Percentiles rank a stretch among this genome's conserved stretches.
phyloP scores from a whole-genome alignment of 1,140 invertebrate genomes.

The Drosophila murphyi region DNA sequence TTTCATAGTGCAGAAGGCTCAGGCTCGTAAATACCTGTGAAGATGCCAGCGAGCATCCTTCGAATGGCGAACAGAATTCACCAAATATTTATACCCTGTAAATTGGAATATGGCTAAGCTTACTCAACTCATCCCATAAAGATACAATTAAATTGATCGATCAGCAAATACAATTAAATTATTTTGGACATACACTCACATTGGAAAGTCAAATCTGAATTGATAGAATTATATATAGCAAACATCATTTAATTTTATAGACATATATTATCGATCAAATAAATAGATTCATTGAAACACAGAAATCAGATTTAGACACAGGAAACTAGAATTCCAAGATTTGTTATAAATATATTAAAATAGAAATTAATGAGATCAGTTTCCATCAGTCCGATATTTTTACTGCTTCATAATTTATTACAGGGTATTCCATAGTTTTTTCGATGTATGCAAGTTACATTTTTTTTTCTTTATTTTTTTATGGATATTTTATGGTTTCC shows the following conservation, averaged over 20 bases:
- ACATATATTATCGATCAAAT: no score
- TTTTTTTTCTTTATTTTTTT: constrained; percentile 49
- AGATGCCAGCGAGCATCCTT: constrained; percentile 50
- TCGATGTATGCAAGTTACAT: constrained; percentile 14
- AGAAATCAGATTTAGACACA: no score
- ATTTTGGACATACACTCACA: no score
- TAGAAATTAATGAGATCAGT: no score
- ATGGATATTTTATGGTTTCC: constrained; percentile 47
- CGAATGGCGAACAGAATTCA: constrained; percentile 44
- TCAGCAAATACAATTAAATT: not conserved
- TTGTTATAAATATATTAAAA: no score
- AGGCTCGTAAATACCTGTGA: constrained; percentile 71
- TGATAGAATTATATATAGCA: no score
- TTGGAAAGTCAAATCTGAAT: no score
- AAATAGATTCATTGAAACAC: no score
- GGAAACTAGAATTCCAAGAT: no score
- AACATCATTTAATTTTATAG: no score
- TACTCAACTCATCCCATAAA: no score
- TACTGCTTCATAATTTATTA: not conserved
- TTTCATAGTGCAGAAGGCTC: constrained; percentile 64
- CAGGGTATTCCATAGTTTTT: not conserved
- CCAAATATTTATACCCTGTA: constrained; percentile 42
- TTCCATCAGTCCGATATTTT: not conserved
- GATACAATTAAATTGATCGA: not conserved
- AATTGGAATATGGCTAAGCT: no score